Evolutionary conservation across 2,888 invertebrate genomes (phyloP).

Genomic region (Acanthococcus lagerstroemiae): DNA sequence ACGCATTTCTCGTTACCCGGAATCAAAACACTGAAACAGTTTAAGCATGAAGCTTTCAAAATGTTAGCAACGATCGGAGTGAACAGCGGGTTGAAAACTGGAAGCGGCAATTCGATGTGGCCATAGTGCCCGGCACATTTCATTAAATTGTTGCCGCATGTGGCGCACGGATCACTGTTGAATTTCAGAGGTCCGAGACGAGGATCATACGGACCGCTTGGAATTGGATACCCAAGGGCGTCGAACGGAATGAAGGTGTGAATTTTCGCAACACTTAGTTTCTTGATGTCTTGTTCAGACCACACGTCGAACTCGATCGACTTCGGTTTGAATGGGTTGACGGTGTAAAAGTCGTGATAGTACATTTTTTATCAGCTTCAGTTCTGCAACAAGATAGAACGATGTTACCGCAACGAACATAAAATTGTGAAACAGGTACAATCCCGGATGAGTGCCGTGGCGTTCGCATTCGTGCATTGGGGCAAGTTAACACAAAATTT

Average conservation of each 20-base stretch:
- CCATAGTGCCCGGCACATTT: constrained; percentile 90
- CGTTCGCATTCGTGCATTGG: no score
- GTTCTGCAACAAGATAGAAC: no score
- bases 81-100: constrained; percentile 84
- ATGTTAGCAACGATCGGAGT: constrained; percentile 60
- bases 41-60: constrained; percentile 58
- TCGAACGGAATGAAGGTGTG: constrained; percentile 70
- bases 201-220: constrained; percentile 85
- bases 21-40: constrained; percentile 60
- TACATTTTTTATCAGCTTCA: constrained; percentile 25
- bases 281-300: constrained; percentile 62
- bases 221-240: constrained; percentile 65
- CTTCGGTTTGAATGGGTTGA: constrained; percentile 27
- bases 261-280: constrained; percentile 71
- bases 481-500: no score
- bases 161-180: constrained; percentile 60
- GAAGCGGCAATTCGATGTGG: constrained; percentile 78
- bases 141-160: constrained; percentile 58
- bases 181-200: constrained; percentile 63
- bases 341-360: constrained; percentile 32
- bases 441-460: no score
- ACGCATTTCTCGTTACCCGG: constrained; percentile 50
- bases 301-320: constrained; percentile 43
- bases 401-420: no score
- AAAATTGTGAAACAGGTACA: no score